Conservation (phyloP, 30 jellyfish, hydroid and myxozoan species). For the Calvadosia cruxmelitensis region DNA sequence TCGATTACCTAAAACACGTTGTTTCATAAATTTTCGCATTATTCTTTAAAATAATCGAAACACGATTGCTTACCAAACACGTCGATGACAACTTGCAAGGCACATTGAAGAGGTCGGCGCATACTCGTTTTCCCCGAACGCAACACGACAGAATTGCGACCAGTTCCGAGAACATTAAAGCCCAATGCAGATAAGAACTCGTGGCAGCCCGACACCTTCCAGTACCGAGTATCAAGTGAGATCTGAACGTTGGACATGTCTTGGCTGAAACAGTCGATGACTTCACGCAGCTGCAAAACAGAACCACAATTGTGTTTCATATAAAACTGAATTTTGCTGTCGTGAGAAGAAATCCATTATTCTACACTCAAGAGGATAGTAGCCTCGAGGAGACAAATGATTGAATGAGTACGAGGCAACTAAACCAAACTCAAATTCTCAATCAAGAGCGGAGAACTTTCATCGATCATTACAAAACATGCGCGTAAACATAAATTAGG, state of each 20-base stretch:
- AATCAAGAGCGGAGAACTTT: too few species aligned
- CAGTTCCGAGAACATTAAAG: constrained; percentile 91
- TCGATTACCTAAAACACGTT: too few species aligned
- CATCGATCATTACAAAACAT: too few species aligned
- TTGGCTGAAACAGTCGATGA: constrained; percentile 51
- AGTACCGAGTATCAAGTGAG: constrained; percentile 45
- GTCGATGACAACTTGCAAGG: constrained; percentile 78
- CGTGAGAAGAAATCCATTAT: too few species aligned
- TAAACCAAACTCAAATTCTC: too few species aligned
- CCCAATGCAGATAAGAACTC: constrained; percentile 92
- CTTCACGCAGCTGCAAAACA: constrained; percentile 78
- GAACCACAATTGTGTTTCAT: too few species aligned
- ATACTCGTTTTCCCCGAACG: constrained; percentile 76
- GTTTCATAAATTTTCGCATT: not conserved
- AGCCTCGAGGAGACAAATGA: too few species aligned
- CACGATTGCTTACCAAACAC: constrained; percentile 78
- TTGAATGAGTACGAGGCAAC: too few species aligned
- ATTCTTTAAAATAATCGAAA: too few species aligned
- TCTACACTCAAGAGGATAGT: too few species aligned
- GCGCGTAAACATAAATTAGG: too few species aligned
- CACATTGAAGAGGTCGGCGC: constrained; percentile 93
- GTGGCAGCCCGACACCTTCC: constrained; percentile 99
- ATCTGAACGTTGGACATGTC: constrained; percentile 88
- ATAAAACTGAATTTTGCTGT: too few species aligned
- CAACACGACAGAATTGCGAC: constrained; percentile 75